Conservation (phyloP, 1,140 invertebrate genomes). For the Drosophila leontia region DNA sequence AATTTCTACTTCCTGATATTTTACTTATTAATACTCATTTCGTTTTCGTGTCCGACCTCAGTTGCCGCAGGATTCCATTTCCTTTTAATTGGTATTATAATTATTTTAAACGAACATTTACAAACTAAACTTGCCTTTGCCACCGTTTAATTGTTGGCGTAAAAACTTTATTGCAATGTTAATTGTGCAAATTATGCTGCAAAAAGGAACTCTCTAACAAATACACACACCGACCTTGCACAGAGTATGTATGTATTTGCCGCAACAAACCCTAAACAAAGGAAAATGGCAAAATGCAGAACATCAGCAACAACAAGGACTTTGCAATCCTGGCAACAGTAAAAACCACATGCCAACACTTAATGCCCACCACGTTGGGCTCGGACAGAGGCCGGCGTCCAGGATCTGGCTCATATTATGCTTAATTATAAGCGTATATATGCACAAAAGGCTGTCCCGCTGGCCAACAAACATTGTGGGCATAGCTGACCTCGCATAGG, state of each 20-base stretch:
- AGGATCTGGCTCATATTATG: slow-evolving; percentile 62
- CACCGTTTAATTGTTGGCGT: slow-evolving; percentile 62
- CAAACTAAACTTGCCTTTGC: slow-evolving; percentile 36
- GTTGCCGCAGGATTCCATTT: slow-evolving; percentile 11
- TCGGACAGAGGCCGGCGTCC: slow-evolving; percentile 33
- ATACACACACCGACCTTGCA: background rate
- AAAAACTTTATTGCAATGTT: slow-evolving; percentile 73
- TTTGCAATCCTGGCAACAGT: slow-evolving; percentile 46
- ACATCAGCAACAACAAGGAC: slow-evolving; percentile 33
- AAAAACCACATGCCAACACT: slow-evolving; percentile 75
- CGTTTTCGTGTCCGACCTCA: background rate
- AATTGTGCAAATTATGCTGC: slow-evolving; percentile 74
- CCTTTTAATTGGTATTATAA: slow-evolving; percentile 27
- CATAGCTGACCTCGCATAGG: slow-evolving; percentile 27
- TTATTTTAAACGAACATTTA: slow-evolving; percentile 22
- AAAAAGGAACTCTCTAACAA: slow-evolving; percentile 20
- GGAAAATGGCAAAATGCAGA: slow-evolving; percentile 51
- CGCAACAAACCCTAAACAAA: slow-evolving; percentile 56
- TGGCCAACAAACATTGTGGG: slow-evolving; percentile 39
- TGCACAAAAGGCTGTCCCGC: slow-evolving; percentile 51
- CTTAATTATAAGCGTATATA: slow-evolving; percentile 76
- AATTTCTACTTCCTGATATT: background rate
- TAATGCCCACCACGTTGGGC: slow-evolving; percentile 64
- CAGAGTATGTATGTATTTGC: slow-evolving; percentile 14
- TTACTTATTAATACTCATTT: background rate